Evolutionary conservation across 2,888 invertebrate genomes (phyloP).

Genomic region (Glyphotaelius pellucidus): DNA sequence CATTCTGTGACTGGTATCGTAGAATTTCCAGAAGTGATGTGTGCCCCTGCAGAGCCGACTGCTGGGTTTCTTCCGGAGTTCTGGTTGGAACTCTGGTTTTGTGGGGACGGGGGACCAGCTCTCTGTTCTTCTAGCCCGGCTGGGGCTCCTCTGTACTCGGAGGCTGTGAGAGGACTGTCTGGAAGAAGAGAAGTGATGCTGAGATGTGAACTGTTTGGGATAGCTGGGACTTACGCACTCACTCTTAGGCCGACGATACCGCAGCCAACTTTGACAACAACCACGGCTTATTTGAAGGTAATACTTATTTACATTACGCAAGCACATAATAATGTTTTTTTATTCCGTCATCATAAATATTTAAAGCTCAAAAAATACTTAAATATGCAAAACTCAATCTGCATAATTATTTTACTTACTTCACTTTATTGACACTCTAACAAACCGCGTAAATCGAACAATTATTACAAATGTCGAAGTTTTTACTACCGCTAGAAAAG

Average conservation of each 20-base stretch:
- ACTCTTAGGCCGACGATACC: slow-evolving; percentile 83
- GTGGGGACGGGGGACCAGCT: slow-evolving; percentile 84
- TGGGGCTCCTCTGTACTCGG: slow-evolving; percentile 84
- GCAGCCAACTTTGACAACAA: slow-evolving; percentile 81
- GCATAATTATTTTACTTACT: too few relatives aligned
- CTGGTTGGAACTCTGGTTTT: slow-evolving; percentile 88
- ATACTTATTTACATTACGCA: slow-evolving; percentile 47
- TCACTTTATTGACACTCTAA: too few relatives aligned
- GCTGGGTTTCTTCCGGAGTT: slow-evolving; percentile 81
- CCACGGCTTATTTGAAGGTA: slow-evolving; percentile 84
- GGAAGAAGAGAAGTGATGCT: slow-evolving; percentile 83
- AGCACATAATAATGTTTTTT: neutral
- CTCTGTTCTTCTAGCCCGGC: slow-evolving; percentile 79
- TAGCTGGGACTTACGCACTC: slow-evolving; percentile 89
- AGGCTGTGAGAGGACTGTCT: slow-evolving; percentile 86
- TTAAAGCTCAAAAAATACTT: too few relatives aligned
- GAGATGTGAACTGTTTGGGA: slow-evolving; percentile 88
- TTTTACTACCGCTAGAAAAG: too few relatives aligned
- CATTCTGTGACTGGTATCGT: slow-evolving; percentile 84
- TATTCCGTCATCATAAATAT: too few relatives aligned
- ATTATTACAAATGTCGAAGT: too few relatives aligned
- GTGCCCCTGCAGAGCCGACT: slow-evolving; percentile 77
- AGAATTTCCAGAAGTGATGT: slow-evolving; percentile 81
- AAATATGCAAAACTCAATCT: too few relatives aligned
- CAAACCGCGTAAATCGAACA: too few relatives aligned